Base-by-base conservation (phyloP, 1,140 invertebrate genomes). In the Caenorhabditis remanei region DNA sequence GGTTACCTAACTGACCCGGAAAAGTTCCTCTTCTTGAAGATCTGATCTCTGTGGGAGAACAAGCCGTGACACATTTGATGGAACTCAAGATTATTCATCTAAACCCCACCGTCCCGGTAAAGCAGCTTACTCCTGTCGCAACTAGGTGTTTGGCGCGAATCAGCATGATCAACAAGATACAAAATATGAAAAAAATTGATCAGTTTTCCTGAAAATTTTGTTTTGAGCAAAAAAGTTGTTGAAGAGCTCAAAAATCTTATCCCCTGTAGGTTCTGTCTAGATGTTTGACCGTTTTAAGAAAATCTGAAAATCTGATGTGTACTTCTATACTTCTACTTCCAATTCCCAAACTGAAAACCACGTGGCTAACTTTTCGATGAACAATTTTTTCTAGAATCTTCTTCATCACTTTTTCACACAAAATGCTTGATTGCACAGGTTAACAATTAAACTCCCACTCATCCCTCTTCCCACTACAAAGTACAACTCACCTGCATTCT, bases 401-500 rank as follows among this genome's bases (percentile, higher is more conserved):
- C 43, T 43, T 16, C 43, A 71, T n/a, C 65, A 71, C 8, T 32
- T 58, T 16, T 32, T 2, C 32, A n/a, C n/a, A n/a, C 32, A 32
- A 32, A 32, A 32, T 32, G 32, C 32, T 32, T 32, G 32, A 32
- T 32, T 32, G 32, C 32, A 32, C 32, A 32, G 32, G 32, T 32
- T 32, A 2, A 79, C n/a, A n/a, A n/a, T n/a, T n/a, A n/a, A n/a
- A n/a, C 71, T 79, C 71, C 46, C 43, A 48, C 71, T 79, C 71
- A 53, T 79, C 71, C 21, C 24, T 40, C 71, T 53, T 14, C 71
- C 71, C 46, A 46, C 71, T 79, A 50, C 71, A 79, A 79, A 79
- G 71, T 79, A 79, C 71, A 79, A 24, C 53, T n/a, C 71, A 53
- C 71, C 46, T 79, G 46, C 71, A 79, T 79, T 13, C 24, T 11